Base-by-base conservation (phyloP, 2,888 invertebrate genomes). In the Hypomecis atomaria region DNA sequence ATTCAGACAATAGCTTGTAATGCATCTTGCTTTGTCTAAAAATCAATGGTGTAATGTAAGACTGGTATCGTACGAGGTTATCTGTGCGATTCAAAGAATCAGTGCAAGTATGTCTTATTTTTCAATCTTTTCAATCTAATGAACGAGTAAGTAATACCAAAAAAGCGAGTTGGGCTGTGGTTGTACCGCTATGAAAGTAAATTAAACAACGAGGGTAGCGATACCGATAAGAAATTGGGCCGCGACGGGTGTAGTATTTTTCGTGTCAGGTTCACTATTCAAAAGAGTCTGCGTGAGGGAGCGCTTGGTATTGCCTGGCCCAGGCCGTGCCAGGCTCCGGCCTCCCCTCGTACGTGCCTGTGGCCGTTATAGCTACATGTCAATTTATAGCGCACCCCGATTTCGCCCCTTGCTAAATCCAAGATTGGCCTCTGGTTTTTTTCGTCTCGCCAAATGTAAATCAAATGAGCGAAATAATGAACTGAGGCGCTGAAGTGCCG, bases 291-390 rank as follows among this genome's bases (percentile, higher is more conserved):
- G 87, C 87, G 88, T 87, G 89, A 85, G 79, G 75, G 77, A 80
- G 72, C 75, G 80, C 75, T 82, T 85, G 77, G 77, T 76, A 76
- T 83, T 76, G 79, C 82, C 78, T 72, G 83, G 83, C 76, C 77
- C 85, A 79, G 71, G 81, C 85, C 81, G 88, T 87, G 81, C 92
- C 92, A 88, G 92, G 86, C 89, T 85, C 90, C 87, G 83, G 77
- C 75, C 78, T 84, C 86, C 85, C 84, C 75, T 61, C 76, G 74
- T 78, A 78, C 77, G 72, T 72, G 71, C 74, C 71, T 73, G 73
- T 81, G 84, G 82, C 89, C 85, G 85, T 87, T 89, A 86, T 78
- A 71, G 70, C 66, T 72, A 71, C 78, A 79, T 77, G 75, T 77
- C 81, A 79, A 80, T 75, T 74, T 72, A 70, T 71, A 70, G 69